A percentile compares a stretch with the other conserved stretches of the same genome.
Evolutionary conservation across 2,113 vertebrate genomes (phyloP).

Genomic region (Pomatostomus ruficeps): DNA sequence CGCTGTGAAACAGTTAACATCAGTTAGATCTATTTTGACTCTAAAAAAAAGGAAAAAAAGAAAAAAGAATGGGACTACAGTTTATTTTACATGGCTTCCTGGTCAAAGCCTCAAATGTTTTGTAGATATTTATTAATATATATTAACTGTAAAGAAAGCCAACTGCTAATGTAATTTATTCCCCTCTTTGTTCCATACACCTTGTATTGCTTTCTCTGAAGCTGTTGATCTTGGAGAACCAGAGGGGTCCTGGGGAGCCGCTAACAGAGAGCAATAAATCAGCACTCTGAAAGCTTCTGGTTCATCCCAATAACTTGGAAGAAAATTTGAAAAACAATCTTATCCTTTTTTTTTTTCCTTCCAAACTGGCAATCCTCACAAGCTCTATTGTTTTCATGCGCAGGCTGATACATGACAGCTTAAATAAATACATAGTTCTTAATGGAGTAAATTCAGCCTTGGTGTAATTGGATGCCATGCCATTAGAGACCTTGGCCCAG

Average conservation of each 20-base stretch:
- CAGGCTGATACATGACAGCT: conserved; percentile 43
- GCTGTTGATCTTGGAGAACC: conserved; percentile 69
- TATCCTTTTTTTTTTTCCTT: neutral
- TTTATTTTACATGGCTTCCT: conserved; percentile 48
- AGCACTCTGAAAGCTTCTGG: conserved; percentile 60
- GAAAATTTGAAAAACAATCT: conserved; percentile 18
- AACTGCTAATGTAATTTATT: conserved; percentile 66
- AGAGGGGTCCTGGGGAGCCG: conserved; percentile 9
- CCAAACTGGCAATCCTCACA: neutral
- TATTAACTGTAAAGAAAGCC: conserved; percentile 58
- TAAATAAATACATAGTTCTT: conserved; percentile 54
- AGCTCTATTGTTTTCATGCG: conserved; percentile 42
- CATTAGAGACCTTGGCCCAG: conserved; percentile 43
- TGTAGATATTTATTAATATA: conserved; percentile 62
- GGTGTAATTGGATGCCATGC: conserved; percentile 23
- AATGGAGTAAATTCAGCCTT: conserved; percentile 38
- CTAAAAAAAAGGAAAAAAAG: neutral
- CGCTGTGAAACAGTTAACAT: conserved; percentile 58
- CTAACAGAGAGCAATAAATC: conserved; percentile 59
- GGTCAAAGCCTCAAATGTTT: conserved; percentile 9
- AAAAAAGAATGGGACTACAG: neutral
- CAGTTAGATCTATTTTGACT: conserved; percentile 53
- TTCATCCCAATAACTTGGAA: conserved; percentile 66
- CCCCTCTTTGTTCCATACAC: conserved; percentile 56
- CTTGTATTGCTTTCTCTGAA: conserved; percentile 56